A percentile compares a stretch with the other conserved stretches of the same genome.
Evolutionary conservation across 2,888 invertebrate genomes (phyloP).

Genomic region (Eupithecia insigniata): DNA sequence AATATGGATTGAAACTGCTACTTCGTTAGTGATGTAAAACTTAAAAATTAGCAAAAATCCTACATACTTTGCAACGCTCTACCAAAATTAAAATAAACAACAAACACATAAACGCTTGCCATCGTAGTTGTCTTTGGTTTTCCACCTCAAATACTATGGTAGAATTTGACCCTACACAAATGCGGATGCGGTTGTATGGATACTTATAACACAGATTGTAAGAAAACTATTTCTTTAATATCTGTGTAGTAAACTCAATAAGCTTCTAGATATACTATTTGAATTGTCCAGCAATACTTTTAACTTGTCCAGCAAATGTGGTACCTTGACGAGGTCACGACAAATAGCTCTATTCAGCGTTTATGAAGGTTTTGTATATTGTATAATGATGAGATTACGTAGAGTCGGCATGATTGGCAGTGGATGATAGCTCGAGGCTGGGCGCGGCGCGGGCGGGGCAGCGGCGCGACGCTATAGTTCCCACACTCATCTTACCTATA

Average conservation of each 20-base stretch:
- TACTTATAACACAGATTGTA: background rate
- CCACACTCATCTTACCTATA: conserved; percentile 86
- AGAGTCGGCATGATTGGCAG: conserved; percentile 54
- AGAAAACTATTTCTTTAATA: background rate
- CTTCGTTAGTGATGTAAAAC: background rate
- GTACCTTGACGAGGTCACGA: background rate
- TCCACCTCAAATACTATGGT: background rate
- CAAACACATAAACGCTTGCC: background rate
- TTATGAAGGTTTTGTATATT: conserved; percentile 3
- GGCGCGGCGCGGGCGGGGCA: conserved; percentile 42
- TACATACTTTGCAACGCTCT: background rate
- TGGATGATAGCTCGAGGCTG: conserved; percentile 52
- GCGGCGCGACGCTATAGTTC: conserved; percentile 28
- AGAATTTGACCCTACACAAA: background rate
- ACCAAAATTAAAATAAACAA: background rate
- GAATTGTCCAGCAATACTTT: background rate
- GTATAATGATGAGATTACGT: conserved; percentile 22
- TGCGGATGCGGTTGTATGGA: background rate
- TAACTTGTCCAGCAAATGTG: conserved; percentile 1
- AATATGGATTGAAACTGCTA: background rate
- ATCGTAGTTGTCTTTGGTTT: background rate
- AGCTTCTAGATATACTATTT: background rate
- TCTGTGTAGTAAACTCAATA: background rate
- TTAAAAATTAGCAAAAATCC: background rate
- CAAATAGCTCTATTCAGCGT: background rate